Base-by-base conservation (phyloP, 2,797 vertebrate genomes). In the Pangasius sanitwongsei region DNA sequence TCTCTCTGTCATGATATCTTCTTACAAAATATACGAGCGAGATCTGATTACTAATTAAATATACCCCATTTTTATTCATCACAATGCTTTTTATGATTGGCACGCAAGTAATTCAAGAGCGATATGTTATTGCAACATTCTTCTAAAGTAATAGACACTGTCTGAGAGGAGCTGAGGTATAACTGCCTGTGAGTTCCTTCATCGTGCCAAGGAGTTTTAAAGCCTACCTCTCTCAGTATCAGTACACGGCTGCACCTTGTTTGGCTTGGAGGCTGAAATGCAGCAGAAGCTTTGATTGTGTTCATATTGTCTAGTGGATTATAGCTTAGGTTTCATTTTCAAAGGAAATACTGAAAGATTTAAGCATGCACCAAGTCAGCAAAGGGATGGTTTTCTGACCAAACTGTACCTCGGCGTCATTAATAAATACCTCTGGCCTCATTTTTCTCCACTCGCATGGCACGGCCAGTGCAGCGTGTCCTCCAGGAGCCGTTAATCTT, bases 371-470 rank as follows among this genome's bases (percentile, higher is more conserved):
- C 61, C 86, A 75, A 61, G 57, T 83, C 80, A 83, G 80, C 57
- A 83, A 83, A 61, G 57, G 31, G 57, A 44, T 44, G 57, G 34
- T 63, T 44, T 65, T 74, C 77, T 87, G 74, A 74, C 77, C 85
- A 70, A 87, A 90, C 59, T 53, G 37, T 41, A 90, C 86, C 91
- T 80, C 50, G 86, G 92, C 86, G 83, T 90, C 92, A 61, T 88
- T 92, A 89, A 57, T 95, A 95, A 96, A 96, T 93, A 77, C 85
- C 15, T 1, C 41, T 20, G 83, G 53, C 57, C 55, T 87, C 37
- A 28, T 87, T 88, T 88, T 82, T 89, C 74, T 86, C 37, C 83
- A 61, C 87, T 84, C 78, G 34, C 53, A 37, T 86, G 72, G 83
- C 81, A 81, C 78, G 65, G 83, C 59, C 72, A 78, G 85, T 83